These are phyloP conservation scores for Stegana nigrithorax DNA, from an alignment of 2,888 invertebrate genomes.

Conservation along the genomic window DNA sequence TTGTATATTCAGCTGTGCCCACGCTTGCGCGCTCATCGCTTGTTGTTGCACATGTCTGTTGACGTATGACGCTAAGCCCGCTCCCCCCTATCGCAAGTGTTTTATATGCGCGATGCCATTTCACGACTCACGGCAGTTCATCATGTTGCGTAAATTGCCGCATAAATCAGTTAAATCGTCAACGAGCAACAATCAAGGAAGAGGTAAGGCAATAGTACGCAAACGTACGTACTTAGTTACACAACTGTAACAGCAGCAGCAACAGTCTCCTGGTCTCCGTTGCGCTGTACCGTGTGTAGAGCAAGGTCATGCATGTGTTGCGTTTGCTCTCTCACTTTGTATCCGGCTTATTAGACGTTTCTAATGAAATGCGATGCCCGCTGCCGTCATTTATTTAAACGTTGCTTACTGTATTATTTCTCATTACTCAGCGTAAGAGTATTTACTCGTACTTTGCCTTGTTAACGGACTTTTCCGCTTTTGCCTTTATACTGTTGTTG, in stretches of 20 bases:
- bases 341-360: background rate
- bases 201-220: background rate
- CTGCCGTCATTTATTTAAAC: slow-evolving; percentile 15
- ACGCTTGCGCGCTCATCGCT: too few relatives aligned
- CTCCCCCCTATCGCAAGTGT: too few relatives aligned
- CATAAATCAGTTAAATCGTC: slow-evolving; percentile 47
- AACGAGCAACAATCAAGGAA: slow-evolving; percentile 3
- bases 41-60: slow-evolving; percentile 23
- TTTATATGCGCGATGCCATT: background rate
- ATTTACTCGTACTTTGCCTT: too few relatives aligned
- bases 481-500: slow-evolving; percentile 1
- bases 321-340: background rate
- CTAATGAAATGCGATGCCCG: background rate
- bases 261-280: too few relatives aligned
- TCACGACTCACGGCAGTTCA: slow-evolving; percentile 33
- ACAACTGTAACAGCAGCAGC: too few relatives aligned
- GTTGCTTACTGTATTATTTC: background rate
- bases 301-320: background rate
- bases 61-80: background rate
- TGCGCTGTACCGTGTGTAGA: too few relatives aligned
- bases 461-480: slow-evolving; percentile 28
- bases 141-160: slow-evolving; percentile 51
- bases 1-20: background rate
- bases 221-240: background rate
- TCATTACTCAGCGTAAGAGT: slow-evolving; percentile 24